Base-by-base conservation (phyloP, 2,113 vertebrate genomes). In the Myodes glareolus region DNA sequence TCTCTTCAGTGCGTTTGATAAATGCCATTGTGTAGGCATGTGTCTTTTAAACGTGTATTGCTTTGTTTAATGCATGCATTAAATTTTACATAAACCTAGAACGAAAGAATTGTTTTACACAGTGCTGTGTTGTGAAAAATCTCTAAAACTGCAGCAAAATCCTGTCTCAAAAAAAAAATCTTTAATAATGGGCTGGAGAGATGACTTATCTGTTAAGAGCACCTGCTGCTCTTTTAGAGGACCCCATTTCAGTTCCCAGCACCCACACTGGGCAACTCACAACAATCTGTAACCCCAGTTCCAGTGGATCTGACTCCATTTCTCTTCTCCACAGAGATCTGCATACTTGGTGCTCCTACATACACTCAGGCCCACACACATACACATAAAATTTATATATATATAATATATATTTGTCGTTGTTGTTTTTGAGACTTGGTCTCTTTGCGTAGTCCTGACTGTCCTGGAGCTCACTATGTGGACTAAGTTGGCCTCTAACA, bases 1-100 rank as follows among this genome's bases (percentile, higher is more conserved):
- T 89, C 70, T 88, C 52, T 95, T 63, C 75, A 76, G 70, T 73
- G 25, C 85, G 39, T 76, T 93, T 80, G 25, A 47, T 90, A 80
- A 90, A 88, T 80, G 33, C 70, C 14, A 55, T 78, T 94, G 47
- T 7, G 11, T 55, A 21, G 80, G 36, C 45, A 36, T 63, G 6
- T 82, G 36, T 72, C 42, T 94, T 91, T 89, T 19, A 68, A 86
- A 94, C 78, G 33, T 27, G 9, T 68, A 29, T 65, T 91, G 45
- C 76, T 95, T 84, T 85, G 5, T 82, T 87, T 68, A 68, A 61
- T 65, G 16, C 39, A n/a, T 50, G 7, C 73, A 42, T 93, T 94
- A 90, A 96, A 93, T 7, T 90, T 96, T 82, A 55, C 13, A 55
- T 77, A 86, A 91, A 88, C 67, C 76, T 45, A 14, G 39, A n/a